Conservation (phyloP, 1,140 invertebrate species). For the Carposina sasakii region DNA sequence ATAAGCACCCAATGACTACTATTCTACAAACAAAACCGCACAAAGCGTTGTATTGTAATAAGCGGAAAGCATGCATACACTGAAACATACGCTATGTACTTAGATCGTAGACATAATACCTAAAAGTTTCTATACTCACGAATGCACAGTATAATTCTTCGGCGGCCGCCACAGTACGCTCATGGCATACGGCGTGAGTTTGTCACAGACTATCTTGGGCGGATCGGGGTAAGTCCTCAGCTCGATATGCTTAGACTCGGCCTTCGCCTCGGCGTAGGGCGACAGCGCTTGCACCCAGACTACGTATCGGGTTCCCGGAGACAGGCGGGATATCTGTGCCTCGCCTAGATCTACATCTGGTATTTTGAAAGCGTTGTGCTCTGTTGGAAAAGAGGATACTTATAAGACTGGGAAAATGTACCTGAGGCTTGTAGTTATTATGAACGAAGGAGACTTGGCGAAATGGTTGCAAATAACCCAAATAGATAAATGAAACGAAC, state of each 20-base stretch:
- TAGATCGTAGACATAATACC: too few relatives aligned
- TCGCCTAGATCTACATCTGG: conserved; percentile 62
- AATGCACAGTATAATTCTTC: conserved; percentile 36
- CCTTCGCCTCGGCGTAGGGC: conserved; percentile 76
- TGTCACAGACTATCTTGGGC: conserved; percentile 72
- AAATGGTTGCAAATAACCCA: too few relatives aligned
- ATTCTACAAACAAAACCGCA: too few relatives aligned
- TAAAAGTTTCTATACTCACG: conserved; percentile 36
- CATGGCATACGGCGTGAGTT: conserved; percentile 74
- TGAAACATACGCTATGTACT: too few relatives aligned
- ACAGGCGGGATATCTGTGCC: conserved; percentile 43
- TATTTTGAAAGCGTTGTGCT: conserved; percentile 56
- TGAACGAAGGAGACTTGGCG: too few relatives aligned
- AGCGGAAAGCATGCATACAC: too few relatives aligned
- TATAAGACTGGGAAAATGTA: too few relatives aligned
- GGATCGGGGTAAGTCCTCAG: conserved; percentile 82
- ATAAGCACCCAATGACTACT: too few relatives aligned
- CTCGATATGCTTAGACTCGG: conserved; percentile 75
- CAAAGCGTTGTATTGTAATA: too few relatives aligned
- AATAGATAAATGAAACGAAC: too few relatives aligned
- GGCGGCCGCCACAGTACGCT: conserved; percentile 77
- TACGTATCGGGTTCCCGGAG: conserved; percentile 76
- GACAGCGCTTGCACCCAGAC: conserved; percentile 83
- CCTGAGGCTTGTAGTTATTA: too few relatives aligned
- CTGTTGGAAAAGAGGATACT: too few relatives aligned